Evolutionary conservation across 53 echinoderm and acorn worm species (phyloP).

Genomic region (Mesocentrotus franciscanus): DNA sequence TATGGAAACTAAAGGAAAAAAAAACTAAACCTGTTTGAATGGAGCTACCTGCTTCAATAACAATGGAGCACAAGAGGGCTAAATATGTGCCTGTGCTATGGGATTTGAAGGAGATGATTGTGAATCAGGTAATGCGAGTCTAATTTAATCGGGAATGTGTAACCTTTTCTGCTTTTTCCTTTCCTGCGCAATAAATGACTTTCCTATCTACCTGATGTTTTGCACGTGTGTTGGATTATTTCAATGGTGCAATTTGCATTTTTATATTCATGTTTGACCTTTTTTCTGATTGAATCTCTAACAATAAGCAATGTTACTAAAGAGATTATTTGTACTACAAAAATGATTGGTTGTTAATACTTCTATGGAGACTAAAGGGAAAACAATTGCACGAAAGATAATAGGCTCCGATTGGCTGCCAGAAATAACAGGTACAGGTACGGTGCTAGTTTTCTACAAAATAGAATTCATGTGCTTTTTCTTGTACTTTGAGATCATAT

Average conservation of each 20-base stretch:
- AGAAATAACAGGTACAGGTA: no score
- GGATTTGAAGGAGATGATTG: constrained; percentile 72
- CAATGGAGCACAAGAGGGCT: neutral
- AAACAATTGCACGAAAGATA: no score
- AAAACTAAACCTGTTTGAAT: constrained; percentile 61
- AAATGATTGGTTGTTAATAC: no score
- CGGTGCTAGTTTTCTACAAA: no score
- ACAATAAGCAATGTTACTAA: no score
- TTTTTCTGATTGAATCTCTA: no score
- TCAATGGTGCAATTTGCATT: no score
- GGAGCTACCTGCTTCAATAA: constrained; percentile 66
- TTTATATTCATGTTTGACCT: no score
- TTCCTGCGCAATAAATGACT: neutral
- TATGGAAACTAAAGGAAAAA: no score
- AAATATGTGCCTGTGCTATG: constrained; percentile 61
- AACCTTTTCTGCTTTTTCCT: neutral
- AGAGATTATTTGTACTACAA: no score
- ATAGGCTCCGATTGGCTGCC: no score
- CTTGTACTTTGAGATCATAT: neutral
- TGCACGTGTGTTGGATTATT: neutral
- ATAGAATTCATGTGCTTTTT: neutral
- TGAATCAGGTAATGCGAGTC: constrained; percentile 59
- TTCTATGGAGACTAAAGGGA: no score
- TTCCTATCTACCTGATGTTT: neutral
- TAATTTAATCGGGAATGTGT: neutral